Base-by-base conservation (phyloP, 2,113 vertebrate genomes). In the Datnioides undecimradiatus region DNA sequence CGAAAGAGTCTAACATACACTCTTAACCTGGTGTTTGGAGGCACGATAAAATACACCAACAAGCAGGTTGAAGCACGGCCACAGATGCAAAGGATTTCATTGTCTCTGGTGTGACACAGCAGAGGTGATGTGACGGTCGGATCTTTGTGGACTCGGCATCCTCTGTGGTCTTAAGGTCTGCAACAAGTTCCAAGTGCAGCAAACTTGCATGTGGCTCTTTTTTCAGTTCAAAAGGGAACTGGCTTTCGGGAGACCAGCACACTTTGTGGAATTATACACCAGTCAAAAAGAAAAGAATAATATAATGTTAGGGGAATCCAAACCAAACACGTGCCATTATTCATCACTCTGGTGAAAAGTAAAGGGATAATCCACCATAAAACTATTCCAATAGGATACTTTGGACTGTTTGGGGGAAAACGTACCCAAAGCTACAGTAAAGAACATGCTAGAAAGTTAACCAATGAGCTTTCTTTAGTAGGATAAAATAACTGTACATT, bases 11-110 rank as follows among this genome's bases (percentile, higher is more conserved):
- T 13, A n/a, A 62, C 46, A 27, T 57, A 66, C 27, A 49, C 34
- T 55, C 13, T 72, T 25, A 65, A 70, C 79, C 76, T 60, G 48
- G 57, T 70, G 65, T 82, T 46, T 45, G 71, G 74, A 82, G 71
- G 60, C 67, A 80, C 72, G 31, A 52, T 69, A 58, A 81, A 73
- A 90, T 59, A 81, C 79, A 83, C 69, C 69, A 58, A 65, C 54
- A 62, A 73, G 66, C 55, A 83, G 45, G 59, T 68, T 54, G 59
- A 63, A 70, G 66, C 49, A 33, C 29, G 70, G 67, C 55, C 29
- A 49, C 70, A 67, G 38, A 59, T 33, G 64, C 67, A 77, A 55
- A 60, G 33, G 43, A 43, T 68, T 65, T 25, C 54, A 54, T 54
- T 2, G 33, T 78, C 46, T 29, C 60, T 43, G 45, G 23, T 1